A percentile compares a stretch with the other conserved stretches of the same genome.
phyloP scores from a whole-genome alignment of 2,797 vertebrate genomes.

The Malacoctenus gilli region DNA sequence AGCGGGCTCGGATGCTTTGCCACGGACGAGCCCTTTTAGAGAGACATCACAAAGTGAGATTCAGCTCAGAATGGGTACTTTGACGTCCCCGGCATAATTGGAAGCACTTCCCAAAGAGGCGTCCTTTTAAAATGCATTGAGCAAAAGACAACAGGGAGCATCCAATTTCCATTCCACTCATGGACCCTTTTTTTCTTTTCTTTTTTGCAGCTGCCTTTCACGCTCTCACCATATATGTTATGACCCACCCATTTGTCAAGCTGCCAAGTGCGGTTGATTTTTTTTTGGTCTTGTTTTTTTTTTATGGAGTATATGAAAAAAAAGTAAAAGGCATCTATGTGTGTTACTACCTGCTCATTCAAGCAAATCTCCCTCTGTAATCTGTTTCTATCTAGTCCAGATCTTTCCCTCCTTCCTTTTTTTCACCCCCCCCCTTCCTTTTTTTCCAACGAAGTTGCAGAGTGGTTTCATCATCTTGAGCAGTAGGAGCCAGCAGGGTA shows the following conservation, averaged over 20 bases:
- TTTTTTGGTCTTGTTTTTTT: constrained; percentile 60
- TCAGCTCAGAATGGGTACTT: constrained; percentile 76
- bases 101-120: constrained; percentile 76
- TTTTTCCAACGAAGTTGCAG: constrained; percentile 71
- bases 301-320: constrained; percentile 55
- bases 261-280: constrained; percentile 64
- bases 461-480: constrained; percentile 82
- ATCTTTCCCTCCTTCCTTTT: constrained; percentile 43
- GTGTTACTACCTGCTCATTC: constrained; percentile 68
- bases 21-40: constrained; percentile 67
- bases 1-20: constrained; percentile 69
- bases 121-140: constrained; percentile 78
- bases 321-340: constrained; percentile 67
- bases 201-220: constrained; percentile 69
- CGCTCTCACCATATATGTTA: constrained; percentile 66
- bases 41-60: constrained; percentile 75
- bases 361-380: constrained; percentile 69
- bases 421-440: neutral
- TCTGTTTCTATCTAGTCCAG: constrained; percentile 67
- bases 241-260: constrained; percentile 74
- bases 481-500: constrained; percentile 75
- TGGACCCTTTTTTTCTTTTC: too few relatives aligned
- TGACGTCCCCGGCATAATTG: constrained; percentile 76
- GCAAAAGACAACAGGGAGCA: constrained; percentile 68
- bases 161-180: constrained; percentile 77